Evolutionary conservation across 1,140 invertebrate species (phyloP).

Genomic region (Proales similis): DNA sequence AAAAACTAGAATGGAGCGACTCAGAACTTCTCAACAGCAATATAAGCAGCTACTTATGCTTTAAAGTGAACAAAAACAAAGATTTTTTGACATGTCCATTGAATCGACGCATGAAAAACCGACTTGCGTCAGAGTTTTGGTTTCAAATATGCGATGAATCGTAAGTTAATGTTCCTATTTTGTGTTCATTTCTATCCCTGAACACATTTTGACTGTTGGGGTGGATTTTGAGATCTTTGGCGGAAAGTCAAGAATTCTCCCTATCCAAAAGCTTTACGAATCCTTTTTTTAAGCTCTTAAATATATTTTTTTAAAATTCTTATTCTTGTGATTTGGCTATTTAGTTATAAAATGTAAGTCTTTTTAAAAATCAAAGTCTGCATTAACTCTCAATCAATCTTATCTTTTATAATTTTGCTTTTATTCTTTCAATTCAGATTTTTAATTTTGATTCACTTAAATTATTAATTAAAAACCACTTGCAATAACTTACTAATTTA

Average conservation of each 20-base stretch:
- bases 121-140: constrained; percentile 31
- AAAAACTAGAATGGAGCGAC: background rate
- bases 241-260: background rate
- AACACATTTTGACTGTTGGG: too few relatives aligned
- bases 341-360: background rate
- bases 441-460: background rate
- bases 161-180: too few relatives aligned
- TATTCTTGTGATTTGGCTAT: too few relatives aligned
- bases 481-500: background rate
- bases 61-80: constrained; percentile 37
- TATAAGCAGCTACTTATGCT: constrained; percentile 22
- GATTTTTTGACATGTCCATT: constrained; percentile 20
- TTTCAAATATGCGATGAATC: constrained; percentile 21
- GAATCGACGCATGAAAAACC: constrained; percentile 30
- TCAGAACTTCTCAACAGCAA: constrained; percentile 1
- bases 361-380: background rate
- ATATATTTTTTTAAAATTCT: background rate
- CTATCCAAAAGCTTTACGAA: background rate
- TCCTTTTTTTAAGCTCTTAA: background rate
- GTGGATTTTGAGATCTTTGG: too few relatives aligned
- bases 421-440: constrained; percentile 10
- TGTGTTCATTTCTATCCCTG: too few relatives aligned
- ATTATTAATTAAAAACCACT: background rate
- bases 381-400: background rate
- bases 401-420: background rate